Conservation (phyloP, 2,888 invertebrate genomes). For the Cephus pulcher region DNA sequence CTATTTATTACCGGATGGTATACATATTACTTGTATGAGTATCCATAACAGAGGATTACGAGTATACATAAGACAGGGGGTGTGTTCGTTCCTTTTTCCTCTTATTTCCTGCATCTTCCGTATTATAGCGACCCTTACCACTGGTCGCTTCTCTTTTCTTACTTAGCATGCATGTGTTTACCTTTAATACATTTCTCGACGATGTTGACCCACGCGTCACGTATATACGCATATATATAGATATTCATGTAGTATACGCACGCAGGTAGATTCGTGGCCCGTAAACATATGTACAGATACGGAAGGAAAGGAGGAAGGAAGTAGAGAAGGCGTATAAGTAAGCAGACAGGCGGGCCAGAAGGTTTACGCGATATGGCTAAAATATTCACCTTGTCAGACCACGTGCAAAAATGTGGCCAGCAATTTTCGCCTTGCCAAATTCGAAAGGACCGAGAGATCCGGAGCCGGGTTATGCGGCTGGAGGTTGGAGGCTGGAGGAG, state of each 20-base stretch:
- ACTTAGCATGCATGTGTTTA: slow-evolving; percentile 54
- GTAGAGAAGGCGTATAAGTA: no score
- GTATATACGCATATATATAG: slow-evolving; percentile 33
- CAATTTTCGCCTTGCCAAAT: slow-evolving; percentile 42
- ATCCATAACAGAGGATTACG: no score
- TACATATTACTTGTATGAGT: no score
- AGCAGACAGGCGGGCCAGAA: no score
- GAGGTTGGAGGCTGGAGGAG: slow-evolving; percentile 21
- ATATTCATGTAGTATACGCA: slow-evolving; percentile 21
- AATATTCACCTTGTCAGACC: slow-evolving; percentile 47
- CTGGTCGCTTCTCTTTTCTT: slow-evolving; percentile 23
- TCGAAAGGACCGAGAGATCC: slow-evolving; percentile 26
- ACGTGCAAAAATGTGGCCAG: slow-evolving; percentile 36
- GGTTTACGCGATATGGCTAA: slow-evolving; percentile 26
- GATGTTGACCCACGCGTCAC: slow-evolving; percentile 49
- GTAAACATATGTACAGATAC: no score
- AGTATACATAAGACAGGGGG: no score
- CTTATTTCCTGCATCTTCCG: no score
- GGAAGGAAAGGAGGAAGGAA: no score
- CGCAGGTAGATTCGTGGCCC: slow-evolving; percentile 13
- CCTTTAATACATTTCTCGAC: slow-evolving; percentile 54
- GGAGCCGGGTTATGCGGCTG: neutral
- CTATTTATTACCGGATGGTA: no score
- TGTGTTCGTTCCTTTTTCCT: no score
- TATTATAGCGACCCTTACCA: no score